Evolutionary conservation across 2,113 vertebrate species (phyloP).

Genomic region (Willisornis vidua): DNA sequence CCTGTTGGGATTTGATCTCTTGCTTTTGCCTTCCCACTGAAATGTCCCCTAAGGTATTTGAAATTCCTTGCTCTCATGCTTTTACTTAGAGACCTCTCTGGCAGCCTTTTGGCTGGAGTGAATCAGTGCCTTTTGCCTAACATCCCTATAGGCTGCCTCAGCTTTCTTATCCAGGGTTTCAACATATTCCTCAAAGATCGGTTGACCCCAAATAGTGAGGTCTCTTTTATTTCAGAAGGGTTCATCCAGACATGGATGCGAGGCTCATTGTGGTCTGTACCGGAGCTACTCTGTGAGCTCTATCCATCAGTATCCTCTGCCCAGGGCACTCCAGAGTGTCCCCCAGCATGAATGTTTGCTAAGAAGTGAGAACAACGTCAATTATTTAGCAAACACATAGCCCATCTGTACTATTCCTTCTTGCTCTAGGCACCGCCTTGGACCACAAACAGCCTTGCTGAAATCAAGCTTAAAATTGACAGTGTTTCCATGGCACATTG

Average conservation of each 20-base stretch:
- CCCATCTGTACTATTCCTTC: not conserved
- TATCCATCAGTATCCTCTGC: not conserved
- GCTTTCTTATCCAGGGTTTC: not conserved
- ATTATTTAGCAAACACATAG: not conserved
- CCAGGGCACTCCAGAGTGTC: not conserved
- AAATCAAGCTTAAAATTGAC: slow-evolving; percentile 43
- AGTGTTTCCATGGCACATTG: slow-evolving; percentile 26
- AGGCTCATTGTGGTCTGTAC: not conserved
- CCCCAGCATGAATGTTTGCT: not conserved
- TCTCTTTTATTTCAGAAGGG: not conserved
- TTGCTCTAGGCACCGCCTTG: not conserved
- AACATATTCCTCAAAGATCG: not conserved
- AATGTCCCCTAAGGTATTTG: not conserved
- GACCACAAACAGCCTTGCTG: not conserved
- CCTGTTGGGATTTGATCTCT: not conserved
- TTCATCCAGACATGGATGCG: not conserved
- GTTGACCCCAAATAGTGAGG: not conserved
- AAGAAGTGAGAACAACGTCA: not conserved
- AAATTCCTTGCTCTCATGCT: not conserved
- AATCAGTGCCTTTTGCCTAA: not conserved
- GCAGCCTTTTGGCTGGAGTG: not conserved
- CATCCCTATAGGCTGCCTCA: not conserved
- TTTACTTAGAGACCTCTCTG: not conserved
- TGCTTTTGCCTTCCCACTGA: not conserved
- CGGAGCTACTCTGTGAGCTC: not conserved